phyloP scores from a whole-genome alignment of 2,888 invertebrate genomes.

The Cecidostiba fungosa region DNA sequence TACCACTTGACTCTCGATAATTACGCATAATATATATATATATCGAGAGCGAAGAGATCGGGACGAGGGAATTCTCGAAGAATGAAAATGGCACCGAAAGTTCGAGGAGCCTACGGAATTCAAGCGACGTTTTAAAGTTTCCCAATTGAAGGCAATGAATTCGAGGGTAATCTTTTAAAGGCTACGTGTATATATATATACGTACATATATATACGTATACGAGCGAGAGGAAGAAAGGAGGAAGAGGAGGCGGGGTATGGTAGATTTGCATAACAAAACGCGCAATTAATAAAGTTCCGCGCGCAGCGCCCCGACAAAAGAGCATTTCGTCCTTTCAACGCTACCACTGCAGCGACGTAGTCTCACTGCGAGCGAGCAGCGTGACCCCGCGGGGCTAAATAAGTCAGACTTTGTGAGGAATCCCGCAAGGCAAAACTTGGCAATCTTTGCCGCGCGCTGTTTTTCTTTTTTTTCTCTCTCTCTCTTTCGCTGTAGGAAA shows the following conservation, averaged over 20 bases:
- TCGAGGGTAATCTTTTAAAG: constrained; percentile 74
- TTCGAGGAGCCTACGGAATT: constrained; percentile 16
- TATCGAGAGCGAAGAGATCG: background rate
- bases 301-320: constrained; percentile 73
- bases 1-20: background rate
- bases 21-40: no score
- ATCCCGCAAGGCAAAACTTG: constrained; percentile 72
- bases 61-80: background rate
- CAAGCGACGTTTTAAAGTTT: constrained; percentile 67
- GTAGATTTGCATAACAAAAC: constrained; percentile 79
- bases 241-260: constrained; percentile 40
- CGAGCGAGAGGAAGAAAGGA: constrained; percentile 47
- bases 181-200: background rate
- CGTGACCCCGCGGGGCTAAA: constrained; percentile 69
- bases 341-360: background rate
- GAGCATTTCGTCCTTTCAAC: constrained; percentile 77
- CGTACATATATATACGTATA: background rate
- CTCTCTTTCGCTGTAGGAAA: background rate
- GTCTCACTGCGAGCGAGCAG: no score
- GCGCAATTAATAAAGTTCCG: constrained; percentile 79
- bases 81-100: no score
- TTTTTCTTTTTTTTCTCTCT: background rate
- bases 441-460: constrained; percentile 70
- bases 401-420: constrained; percentile 76
- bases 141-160: constrained; percentile 72